A percentile compares a stretch with the other conserved stretches of the same genome.
Evolutionary conservation across 2,113 vertebrate genomes (phyloP).

Genomic region (Clarias gariepinus): DNA sequence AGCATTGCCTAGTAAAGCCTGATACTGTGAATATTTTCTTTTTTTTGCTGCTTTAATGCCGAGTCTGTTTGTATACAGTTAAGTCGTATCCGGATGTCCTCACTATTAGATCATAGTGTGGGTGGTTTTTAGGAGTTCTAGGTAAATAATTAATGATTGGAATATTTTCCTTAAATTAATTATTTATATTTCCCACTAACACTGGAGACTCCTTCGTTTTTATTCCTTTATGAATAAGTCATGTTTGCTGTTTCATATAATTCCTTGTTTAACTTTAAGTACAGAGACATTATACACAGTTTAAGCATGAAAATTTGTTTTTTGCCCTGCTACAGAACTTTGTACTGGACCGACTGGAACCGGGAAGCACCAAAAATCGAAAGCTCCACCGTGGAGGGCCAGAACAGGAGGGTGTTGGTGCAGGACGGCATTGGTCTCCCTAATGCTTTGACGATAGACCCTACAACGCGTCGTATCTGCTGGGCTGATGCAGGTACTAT

Average conservation of each 20-base stretch:
- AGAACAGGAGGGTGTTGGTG: slow-evolving; percentile 85
- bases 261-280: too few species aligned
- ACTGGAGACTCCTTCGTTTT: neutral
- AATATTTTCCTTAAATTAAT: neutral
- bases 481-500: slow-evolving; percentile 95
- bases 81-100: neutral
- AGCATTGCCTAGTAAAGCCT: slow-evolving; percentile 5
- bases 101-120: neutral
- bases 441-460: slow-evolving; percentile 88
- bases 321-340: slow-evolving; percentile 70
- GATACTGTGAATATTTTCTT: slow-evolving; percentile 1
- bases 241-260: neutral
- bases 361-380: slow-evolving; percentile 96
- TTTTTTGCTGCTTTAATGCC: neutral
- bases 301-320: neutral
- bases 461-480: slow-evolving; percentile 81
- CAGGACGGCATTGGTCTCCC: slow-evolving; percentile 87
- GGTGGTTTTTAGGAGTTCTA: neutral
- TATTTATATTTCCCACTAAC: neutral
- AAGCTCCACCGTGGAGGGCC: slow-evolving; percentile 80
- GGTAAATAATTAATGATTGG: neutral
- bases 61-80: neutral
- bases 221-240: too few species aligned
- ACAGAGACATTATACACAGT: neutral
- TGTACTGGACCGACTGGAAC: slow-evolving; percentile 99